A percentile compares a stretch with the other conserved stretches of the same genome.
These are phyloP conservation scores for Cepphus grylle DNA, from an alignment of 2,113 vertebrate genomes.

Conservation along the genomic window DNA sequence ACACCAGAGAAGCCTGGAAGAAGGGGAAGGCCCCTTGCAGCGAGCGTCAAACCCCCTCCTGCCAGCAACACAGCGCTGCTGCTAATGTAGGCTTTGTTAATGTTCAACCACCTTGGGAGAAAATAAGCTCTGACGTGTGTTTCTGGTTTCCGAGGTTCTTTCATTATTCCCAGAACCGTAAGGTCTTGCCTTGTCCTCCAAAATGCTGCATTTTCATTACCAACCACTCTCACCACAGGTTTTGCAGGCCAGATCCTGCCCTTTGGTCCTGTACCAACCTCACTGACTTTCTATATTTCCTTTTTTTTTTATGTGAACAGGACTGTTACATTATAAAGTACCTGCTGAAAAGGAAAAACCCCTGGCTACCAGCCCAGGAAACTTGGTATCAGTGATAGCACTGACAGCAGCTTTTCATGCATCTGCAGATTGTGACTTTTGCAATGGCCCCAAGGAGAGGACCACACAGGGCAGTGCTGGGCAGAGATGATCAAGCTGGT, in stretches of 20 bases:
- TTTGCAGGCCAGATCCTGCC: neutral
- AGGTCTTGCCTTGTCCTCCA: neutral
- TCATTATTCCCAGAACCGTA: neutral
- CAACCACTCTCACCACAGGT: neutral
- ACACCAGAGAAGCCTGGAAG: neutral
- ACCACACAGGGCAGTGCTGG: neutral
- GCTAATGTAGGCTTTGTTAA: neutral
- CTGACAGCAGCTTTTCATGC: neutral
- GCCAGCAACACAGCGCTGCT: too few relatives aligned
- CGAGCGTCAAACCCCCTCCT: accelerated
- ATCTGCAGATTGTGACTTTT: neutral
- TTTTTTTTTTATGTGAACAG: neutral
- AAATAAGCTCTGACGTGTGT: neutral
- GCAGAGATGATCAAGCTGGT: neutral
- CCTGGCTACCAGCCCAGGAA: neutral
- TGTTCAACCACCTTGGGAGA: neutral
- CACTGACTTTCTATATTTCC: neutral
- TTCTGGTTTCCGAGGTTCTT: neutral
- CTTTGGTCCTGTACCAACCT: neutral
- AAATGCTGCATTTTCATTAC: neutral
- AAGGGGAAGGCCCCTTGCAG: neutral
- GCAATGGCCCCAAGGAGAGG: neutral
- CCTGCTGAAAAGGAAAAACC: neutral
- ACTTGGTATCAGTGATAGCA: neutral
- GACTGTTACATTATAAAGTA: neutral